Evolutionary conservation across 2,113 vertebrate species (phyloP).

Genomic region (Poeciliopsis prolifica): DNA sequence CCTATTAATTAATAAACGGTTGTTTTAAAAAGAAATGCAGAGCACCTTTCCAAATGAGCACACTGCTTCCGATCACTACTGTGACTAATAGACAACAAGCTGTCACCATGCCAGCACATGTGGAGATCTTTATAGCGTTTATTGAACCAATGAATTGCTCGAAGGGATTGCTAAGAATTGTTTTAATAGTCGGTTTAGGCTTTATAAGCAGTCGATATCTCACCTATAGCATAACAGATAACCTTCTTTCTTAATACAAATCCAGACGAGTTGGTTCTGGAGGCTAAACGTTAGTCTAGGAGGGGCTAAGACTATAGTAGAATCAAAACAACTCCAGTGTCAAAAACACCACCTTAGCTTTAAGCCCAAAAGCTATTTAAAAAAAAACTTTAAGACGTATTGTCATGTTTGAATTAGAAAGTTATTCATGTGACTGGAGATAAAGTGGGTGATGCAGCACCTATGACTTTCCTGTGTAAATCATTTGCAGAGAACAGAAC

Average conservation of each 20-base stretch:
- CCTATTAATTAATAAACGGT: constrained; percentile 86
- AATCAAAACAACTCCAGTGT: not conserved
- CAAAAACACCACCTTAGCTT: not conserved
- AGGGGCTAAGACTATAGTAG: not conserved
- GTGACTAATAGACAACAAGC: constrained; percentile 84
- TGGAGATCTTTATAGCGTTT: constrained; percentile 60
- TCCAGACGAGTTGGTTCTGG: too few relatives aligned
- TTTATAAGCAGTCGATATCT: not conserved
- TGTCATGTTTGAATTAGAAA: not conserved
- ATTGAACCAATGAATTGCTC: not conserved
- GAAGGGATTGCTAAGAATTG: not conserved
- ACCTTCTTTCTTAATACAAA: too few relatives aligned
- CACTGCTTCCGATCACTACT: constrained; percentile 84
- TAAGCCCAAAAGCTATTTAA: not conserved
- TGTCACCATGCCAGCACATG: constrained; percentile 85
- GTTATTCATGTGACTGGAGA: not conserved
- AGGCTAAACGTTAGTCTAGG: not conserved
- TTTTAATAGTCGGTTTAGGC: too few relatives aligned
- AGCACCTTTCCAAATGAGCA: constrained; percentile 46
- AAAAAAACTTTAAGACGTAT: not conserved
- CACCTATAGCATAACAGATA: too few relatives aligned
- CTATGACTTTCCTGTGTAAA: not conserved
- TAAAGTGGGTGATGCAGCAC: not conserved
- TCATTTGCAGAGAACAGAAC: not conserved
- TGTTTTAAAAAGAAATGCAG: constrained; percentile 77